A percentile compares a stretch with the other conserved stretches of the same genome.
These are phyloP conservation scores for Caenorhabditis sinica DNA, from an alignment of 2,888 invertebrate genomes.

Conservation along the genomic window DNA sequence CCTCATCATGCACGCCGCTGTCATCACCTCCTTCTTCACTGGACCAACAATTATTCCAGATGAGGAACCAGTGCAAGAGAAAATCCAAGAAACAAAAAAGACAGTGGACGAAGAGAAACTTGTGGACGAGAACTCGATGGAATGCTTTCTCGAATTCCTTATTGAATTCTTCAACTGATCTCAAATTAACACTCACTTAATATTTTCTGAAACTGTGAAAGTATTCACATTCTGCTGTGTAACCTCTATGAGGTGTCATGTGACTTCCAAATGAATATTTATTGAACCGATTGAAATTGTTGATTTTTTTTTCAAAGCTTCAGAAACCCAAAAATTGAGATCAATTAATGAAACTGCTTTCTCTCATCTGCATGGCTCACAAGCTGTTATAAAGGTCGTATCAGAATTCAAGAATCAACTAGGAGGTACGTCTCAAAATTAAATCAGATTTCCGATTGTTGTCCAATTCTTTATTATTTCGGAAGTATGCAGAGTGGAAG, in stretches of 20 bases:
- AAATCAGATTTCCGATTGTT: not conserved
- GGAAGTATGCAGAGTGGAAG: too few relatives aligned
- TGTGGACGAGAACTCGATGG: conserved; percentile 55
- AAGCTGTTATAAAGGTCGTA: too few relatives aligned
- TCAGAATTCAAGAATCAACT: too few relatives aligned
- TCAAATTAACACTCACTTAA: not conserved
- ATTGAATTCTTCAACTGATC: conserved; percentile 59
- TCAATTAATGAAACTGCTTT: too few relatives aligned
- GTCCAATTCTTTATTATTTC: too few relatives aligned
- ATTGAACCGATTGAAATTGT: not conserved
- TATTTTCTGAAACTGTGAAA: conserved; percentile 43
- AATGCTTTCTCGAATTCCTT: conserved; percentile 53
- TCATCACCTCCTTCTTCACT: conserved; percentile 46
- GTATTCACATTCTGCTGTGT: conserved; percentile 54
- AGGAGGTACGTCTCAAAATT: too few relatives aligned
- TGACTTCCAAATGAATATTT: conserved; percentile 30
- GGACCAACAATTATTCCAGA: conserved; percentile 20
- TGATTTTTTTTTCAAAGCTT: not conserved
- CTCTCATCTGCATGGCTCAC: too few relatives aligned
- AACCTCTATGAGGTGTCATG: conserved; percentile 62
- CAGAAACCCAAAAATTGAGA: too few relatives aligned
- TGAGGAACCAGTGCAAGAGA: conserved; percentile 31
- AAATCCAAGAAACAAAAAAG: not conserved
- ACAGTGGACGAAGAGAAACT: conserved; percentile 33
- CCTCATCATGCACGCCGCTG: conserved; percentile 52